phyloP scores from a whole-genome alignment of 2,797 vertebrate genomes.

The Tragopan temminckii region DNA sequence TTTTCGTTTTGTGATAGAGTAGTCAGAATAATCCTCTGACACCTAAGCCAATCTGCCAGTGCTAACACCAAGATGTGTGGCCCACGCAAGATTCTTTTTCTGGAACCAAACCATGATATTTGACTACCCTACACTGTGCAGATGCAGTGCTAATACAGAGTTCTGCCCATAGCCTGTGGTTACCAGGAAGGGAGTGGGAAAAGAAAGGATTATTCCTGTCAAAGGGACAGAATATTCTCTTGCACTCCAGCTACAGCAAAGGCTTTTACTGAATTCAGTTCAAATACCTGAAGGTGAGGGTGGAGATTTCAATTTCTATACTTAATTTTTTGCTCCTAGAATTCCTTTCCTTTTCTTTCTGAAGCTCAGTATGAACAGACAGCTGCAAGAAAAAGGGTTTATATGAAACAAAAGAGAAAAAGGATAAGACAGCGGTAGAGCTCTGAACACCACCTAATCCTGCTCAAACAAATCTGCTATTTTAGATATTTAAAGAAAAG shows the following conservation, averaged over 20 bases:
- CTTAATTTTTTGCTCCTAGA: neutral
- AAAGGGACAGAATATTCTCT: neutral
- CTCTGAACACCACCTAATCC: constrained; percentile 24
- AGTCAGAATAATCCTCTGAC: neutral
- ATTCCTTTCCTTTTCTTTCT: constrained; percentile 10
- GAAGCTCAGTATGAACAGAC: neutral
- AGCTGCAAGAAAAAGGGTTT: neutral
- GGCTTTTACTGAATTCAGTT: neutral
- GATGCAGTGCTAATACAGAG: neutral
- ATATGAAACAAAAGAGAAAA: constrained; percentile 48
- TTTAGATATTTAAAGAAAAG: constrained; percentile 64
- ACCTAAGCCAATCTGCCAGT: neutral
- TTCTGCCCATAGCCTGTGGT: neutral
- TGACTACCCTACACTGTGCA: neutral
- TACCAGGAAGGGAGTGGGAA: neutral
- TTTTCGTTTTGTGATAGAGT: rapidly evolving
- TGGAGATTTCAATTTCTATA: neutral
- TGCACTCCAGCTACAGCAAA: neutral
- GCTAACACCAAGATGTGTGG: neutral
- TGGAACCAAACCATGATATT: neutral
- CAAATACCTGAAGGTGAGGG: neutral
- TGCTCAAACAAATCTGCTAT: constrained; percentile 64
- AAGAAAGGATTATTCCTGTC: neutral
- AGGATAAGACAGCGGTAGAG: constrained; percentile 3
- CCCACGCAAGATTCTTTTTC: neutral